Conservation (phyloP, 2,113 vertebrate species). For the Pteropus alecto region DNA sequence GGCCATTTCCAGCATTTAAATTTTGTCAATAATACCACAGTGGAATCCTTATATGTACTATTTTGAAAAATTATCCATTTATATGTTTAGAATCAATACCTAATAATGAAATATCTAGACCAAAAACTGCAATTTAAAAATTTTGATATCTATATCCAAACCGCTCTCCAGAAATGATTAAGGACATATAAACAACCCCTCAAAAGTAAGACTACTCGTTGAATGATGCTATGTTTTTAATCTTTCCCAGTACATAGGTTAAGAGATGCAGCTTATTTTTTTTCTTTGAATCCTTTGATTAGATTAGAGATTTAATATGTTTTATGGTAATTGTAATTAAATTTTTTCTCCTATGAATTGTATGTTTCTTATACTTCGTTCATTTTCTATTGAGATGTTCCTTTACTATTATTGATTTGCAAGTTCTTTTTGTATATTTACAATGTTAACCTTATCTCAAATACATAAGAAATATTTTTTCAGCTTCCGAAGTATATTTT, state of each 20-base stretch:
- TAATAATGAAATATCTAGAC: neutral
- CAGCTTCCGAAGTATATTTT: neutral
- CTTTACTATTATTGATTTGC: neutral
- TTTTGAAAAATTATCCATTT: slow-evolving; percentile 39
- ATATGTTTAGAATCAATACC: neutral
- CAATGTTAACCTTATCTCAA: neutral
- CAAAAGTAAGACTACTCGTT: neutral
- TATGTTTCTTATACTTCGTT: neutral
- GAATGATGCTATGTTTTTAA: neutral
- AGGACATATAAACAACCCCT: neutral
- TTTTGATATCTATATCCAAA: neutral
- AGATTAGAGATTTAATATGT: neutral
- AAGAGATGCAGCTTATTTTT: neutral
- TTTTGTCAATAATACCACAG: neutral
- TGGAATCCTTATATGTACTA: neutral
- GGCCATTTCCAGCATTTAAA: neutral
- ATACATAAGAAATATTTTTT: neutral
- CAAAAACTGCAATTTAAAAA: neutral
- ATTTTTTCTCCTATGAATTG: neutral
- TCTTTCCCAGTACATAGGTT: neutral
- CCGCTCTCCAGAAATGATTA: neutral
- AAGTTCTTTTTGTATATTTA: neutral
- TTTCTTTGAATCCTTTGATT: slow-evolving; percentile 12
- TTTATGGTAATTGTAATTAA: neutral
- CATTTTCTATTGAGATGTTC: neutral